phyloP scores from a whole-genome alignment of 1,140 invertebrate species.

The Medauroidea extradentata region DNA sequence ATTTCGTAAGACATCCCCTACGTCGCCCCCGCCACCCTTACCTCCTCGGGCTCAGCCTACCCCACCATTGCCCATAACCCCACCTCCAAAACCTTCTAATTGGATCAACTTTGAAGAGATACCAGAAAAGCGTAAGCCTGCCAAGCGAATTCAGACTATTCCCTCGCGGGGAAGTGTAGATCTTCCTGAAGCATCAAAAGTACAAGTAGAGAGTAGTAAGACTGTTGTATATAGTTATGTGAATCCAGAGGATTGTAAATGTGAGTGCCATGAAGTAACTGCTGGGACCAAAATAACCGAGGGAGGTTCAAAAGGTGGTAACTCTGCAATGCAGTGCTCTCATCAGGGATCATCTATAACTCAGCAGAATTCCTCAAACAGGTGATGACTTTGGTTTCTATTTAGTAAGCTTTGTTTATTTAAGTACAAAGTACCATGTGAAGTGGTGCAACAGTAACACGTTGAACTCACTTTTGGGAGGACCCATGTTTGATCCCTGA shows the following conservation, averaged over 20 bases:
- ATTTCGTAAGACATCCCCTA: slow-evolving; percentile 25
- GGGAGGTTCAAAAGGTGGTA: slow-evolving; percentile 30
- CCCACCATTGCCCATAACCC: slow-evolving; percentile 4
- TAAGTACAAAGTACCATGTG: no score
- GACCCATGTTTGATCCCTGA: no score
- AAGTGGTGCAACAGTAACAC: no score
- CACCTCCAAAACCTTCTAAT: neutral
- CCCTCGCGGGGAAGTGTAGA: slow-evolving; percentile 37
- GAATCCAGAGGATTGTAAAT: slow-evolving; percentile 76
- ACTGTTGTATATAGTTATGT: slow-evolving; percentile 61
- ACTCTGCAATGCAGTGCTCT: slow-evolving; percentile 31
- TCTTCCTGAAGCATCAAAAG: neutral
- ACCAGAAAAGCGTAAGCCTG: slow-evolving; percentile 69
- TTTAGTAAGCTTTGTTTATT: no score
- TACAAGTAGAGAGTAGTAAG: neutral
- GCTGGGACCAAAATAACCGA: slow-evolving; percentile 30
- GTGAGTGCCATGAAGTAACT: slow-evolving; percentile 66
- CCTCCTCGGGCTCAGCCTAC: slow-evolving; percentile 14
- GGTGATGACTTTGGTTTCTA: no score
- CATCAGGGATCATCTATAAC: slow-evolving; percentile 10
- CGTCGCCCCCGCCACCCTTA: slow-evolving; percentile 16
- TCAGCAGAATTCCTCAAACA: slow-evolving; percentile 1
- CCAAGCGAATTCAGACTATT: slow-evolving; percentile 74
- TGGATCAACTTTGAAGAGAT: slow-evolving; percentile 87
- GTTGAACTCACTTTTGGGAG: no score